Conservation (phyloP, 2,113 vertebrate genomes). For the Pachyramphus minor region DNA sequence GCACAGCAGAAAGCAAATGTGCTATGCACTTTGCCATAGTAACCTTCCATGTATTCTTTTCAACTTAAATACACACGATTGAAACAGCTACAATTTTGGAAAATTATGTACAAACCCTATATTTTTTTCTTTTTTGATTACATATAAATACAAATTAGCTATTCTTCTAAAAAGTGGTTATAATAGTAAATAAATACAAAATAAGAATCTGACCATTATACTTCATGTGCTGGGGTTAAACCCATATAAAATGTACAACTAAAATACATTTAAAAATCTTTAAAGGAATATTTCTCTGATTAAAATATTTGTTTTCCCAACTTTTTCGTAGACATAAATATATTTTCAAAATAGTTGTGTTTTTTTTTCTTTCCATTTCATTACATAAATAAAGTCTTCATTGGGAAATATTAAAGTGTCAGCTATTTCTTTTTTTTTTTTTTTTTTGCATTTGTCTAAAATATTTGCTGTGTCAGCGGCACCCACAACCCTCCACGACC, state of each 20-base stretch:
- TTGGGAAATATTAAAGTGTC: conserved; percentile 95
- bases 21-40: conserved; percentile 80
- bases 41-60: conserved; percentile 79
- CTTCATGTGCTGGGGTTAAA: conserved; percentile 99
- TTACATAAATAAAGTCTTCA: conserved; percentile 99
- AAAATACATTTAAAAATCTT: conserved; percentile 97
- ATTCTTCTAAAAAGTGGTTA: conserved; percentile 99
- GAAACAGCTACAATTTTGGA: conserved; percentile 78
- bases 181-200: conserved; percentile 99
- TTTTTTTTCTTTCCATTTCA: conserved; percentile 83
- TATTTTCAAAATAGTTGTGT: conserved; percentile 95
- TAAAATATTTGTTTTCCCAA: conserved; percentile 99
- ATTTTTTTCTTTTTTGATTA: conserved; percentile 88
- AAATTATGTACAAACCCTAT: conserved; percentile 88
- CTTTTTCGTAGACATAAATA: conserved; percentile 97
- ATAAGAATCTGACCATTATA: conserved; percentile 99
- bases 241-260: conserved; percentile 99
- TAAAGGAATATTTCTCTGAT: conserved; percentile 97
- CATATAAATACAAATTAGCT: conserved; percentile 99
- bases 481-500: conserved; percentile 99
- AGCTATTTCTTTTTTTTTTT: conserved; percentile 64
- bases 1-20: conserved; percentile 81
- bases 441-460: conserved; percentile 60
- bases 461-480: conserved; percentile 83
- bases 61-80: conserved; percentile 84